Conservation (phyloP, 2,113 vertebrate genomes). For the Bubo scandiacus region DNA sequence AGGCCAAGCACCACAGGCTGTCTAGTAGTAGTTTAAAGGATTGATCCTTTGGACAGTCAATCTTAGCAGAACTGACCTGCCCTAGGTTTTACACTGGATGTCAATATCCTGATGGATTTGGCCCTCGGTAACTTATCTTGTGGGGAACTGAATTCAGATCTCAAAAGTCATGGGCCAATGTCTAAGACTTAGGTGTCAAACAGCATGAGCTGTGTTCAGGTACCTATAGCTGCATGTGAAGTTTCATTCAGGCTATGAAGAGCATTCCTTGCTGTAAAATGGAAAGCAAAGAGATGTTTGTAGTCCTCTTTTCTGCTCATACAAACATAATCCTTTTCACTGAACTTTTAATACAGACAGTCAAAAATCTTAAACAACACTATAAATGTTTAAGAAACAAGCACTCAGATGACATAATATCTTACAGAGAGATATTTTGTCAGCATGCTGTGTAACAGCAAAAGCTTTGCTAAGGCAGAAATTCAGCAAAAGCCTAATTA, state of each 20-base stretch:
- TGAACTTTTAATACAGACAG: background rate
- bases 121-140: background rate
- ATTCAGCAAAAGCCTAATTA: conserved; percentile 17
- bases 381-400: background rate
- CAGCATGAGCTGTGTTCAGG: background rate
- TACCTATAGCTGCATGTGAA: background rate
- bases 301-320: background rate
- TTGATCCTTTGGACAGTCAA: background rate
- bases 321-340: background rate
- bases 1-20: background rate
- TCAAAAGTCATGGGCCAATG: background rate
- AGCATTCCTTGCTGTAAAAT: background rate
- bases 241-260: background rate
- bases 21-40: background rate
- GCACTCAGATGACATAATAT: background rate
- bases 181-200: background rate
- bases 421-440: background rate
- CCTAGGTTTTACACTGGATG: background rate
- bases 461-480: background rate
- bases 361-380: background rate
- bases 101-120: background rate
- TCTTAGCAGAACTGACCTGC: background rate
- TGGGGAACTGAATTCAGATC: background rate
- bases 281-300: background rate
- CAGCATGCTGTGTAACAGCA: background rate